Conservation (phyloP, 2,888 invertebrate species). For the Brachynemurus nebulosus region DNA sequence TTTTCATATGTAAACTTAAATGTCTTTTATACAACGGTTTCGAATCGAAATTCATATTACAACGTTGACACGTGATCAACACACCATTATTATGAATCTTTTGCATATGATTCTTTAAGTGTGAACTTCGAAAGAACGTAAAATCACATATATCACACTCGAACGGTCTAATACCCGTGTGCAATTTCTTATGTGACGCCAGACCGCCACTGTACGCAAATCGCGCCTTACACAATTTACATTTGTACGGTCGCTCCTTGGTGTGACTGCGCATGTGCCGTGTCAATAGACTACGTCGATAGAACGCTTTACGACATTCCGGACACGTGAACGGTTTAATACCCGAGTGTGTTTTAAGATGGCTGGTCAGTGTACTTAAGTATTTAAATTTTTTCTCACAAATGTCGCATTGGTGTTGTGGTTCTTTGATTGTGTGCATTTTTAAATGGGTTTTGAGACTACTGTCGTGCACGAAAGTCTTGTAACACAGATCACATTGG, state of each 20-base stretch:
- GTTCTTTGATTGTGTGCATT: slow-evolving; percentile 9
- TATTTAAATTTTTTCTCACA: slow-evolving; percentile 10
- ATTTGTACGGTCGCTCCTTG: slow-evolving; percentile 8
- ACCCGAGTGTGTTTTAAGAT: slow-evolving; percentile 8
- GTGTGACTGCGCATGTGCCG: slow-evolving; percentile 8
- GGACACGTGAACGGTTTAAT: slow-evolving; percentile 9
- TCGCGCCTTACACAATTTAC: slow-evolving; percentile 5
- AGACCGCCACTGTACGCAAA: slow-evolving; percentile 9
- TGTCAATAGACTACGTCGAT: slow-evolving; percentile 4
- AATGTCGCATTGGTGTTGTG: slow-evolving; percentile 8
- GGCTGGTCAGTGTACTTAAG: slow-evolving; percentile 7
- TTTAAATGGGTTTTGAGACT: slow-evolving; percentile 7
- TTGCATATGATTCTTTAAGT: slow-evolving; percentile 6
- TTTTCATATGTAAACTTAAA: slow-evolving; percentile 2
- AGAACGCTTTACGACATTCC: slow-evolving; percentile 9
- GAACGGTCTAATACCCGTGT: slow-evolving; percentile 8
- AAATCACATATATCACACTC: slow-evolving; percentile 4
- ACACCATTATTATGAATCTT: slow-evolving; percentile 8
- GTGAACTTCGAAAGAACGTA: slow-evolving; percentile 8
- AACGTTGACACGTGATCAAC: neutral
- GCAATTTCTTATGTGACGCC: slow-evolving; percentile 6
- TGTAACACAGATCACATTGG: slow-evolving; percentile 6
- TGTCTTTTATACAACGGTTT: slow-evolving; percentile 3
- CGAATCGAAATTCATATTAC: slow-evolving; percentile 3
- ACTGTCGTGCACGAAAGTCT: slow-evolving; percentile 6